Conservation (phyloP, 2,888 invertebrate species). For the Lissocephala sabroskyi region DNA sequence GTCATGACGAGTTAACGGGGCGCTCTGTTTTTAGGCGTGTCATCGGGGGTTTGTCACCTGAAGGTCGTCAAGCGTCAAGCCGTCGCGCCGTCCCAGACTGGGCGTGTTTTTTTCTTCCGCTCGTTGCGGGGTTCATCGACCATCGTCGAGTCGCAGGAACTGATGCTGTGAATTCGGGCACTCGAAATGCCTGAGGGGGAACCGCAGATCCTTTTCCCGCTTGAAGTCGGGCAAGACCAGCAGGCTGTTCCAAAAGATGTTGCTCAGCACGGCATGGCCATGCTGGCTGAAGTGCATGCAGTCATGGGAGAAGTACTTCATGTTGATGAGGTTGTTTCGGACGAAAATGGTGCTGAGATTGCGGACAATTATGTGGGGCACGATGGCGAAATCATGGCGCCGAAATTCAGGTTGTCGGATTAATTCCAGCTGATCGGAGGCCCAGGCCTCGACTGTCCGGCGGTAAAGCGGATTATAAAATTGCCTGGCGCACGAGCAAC, state of each 20-base stretch:
- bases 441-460: slow-evolving; percentile 53
- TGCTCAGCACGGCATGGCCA: slow-evolving; percentile 73
- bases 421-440: slow-evolving; percentile 73
- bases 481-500: no score
- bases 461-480: no score
- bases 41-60: no score
- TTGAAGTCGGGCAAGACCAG: slow-evolving; percentile 72
- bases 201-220: background rate
- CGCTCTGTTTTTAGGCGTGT: background rate
- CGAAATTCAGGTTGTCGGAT: slow-evolving; percentile 59
- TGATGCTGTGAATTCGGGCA: slow-evolving; percentile 60
- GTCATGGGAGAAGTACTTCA: slow-evolving; percentile 74
- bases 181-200: slow-evolving; percentile 34
- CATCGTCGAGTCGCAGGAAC: slow-evolving; percentile 34
- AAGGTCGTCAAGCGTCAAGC: no score
- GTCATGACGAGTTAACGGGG: slow-evolving; percentile 12
- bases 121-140: no score
- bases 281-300: slow-evolving; percentile 77
- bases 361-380: slow-evolving; percentile 69
- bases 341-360: slow-evolving; percentile 59
- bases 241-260: slow-evolving; percentile 75
- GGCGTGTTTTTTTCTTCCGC: no score
- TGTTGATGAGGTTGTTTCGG: slow-evolving; percentile 71
- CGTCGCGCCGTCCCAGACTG: no score
- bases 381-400: slow-evolving; percentile 74